These are phyloP conservation scores for Lipotes vexillifer DNA, from an alignment of 2,113 vertebrate genomes.

Conservation along the genomic window DNA sequence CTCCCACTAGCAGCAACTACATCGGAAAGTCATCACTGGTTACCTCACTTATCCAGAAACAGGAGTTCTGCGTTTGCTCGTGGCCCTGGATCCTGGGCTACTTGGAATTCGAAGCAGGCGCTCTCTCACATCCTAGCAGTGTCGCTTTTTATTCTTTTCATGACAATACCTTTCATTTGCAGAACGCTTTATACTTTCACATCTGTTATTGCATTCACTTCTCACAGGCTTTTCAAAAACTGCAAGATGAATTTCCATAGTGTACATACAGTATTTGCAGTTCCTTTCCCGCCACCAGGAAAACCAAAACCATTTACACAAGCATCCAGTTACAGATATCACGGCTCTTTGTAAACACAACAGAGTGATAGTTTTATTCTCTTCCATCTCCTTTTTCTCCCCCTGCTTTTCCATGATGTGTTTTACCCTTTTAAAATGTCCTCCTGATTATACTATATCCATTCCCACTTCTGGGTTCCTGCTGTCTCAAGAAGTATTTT, in stretches of 20 bases:
- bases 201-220: conserved; percentile 7
- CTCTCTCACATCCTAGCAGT: not conserved
- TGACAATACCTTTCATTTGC: conserved; percentile 19
- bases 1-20: not conserved
- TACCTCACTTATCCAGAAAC: not conserved
- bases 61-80: not conserved
- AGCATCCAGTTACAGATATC: conserved; percentile 34
- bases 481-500: not conserved
- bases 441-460: not conserved
- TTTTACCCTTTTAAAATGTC: not conserved
- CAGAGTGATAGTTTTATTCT: not conserved
- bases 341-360: not conserved
- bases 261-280: not conserved
- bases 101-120: not conserved
- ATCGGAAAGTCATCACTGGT: no score
- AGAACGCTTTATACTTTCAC: not conserved
- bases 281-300: not conserved
- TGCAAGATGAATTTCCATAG: not conserved
- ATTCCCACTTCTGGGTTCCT: not conserved
- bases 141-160: not conserved
- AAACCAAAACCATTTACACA: conserved; percentile 23
- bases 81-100: not conserved
- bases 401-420: not conserved
- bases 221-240: conserved; percentile 26
- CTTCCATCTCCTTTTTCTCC: not conserved